phyloP scores from a whole-genome alignment of 2,113 vertebrate species.

The Leptobrachium leishanense region DNA sequence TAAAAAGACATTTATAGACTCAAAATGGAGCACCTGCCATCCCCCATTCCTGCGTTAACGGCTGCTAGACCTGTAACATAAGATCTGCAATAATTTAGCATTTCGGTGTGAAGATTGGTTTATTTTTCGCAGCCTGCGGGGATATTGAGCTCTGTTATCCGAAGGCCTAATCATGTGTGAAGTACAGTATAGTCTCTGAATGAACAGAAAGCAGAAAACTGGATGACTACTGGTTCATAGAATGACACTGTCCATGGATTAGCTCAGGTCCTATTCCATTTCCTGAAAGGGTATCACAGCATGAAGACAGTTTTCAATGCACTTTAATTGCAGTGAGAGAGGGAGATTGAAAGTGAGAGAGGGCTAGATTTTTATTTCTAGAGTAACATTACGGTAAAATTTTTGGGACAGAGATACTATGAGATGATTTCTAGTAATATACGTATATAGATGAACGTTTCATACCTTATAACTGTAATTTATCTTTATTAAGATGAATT shows the following conservation, averaged over 20 bases:
- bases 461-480: too few relatives aligned
- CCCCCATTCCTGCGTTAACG: too few relatives aligned
- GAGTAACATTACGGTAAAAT: constrained; percentile 92
- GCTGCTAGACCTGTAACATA: background rate
- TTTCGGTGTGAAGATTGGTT: constrained; percentile 63
- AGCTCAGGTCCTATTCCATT: constrained; percentile 96
- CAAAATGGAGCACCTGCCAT: too few relatives aligned
- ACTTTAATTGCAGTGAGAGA: constrained; percentile 95
- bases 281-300: constrained; percentile 94
- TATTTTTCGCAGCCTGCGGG: constrained; percentile 84
- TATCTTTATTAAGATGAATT: too few relatives aligned
- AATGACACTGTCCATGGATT: constrained; percentile 98
- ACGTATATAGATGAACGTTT: too few relatives aligned
- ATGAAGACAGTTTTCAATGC: constrained; percentile 95
- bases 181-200: constrained; percentile 90
- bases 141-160: constrained; percentile 88
- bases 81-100: background rate
- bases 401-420: constrained; percentile 35
- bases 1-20: too few relatives aligned
- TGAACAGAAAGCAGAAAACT: constrained; percentile 93
- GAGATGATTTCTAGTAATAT: too few relatives aligned
- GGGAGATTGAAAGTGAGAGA: constrained; percentile 51
- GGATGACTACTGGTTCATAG: constrained; percentile 91
- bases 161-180: constrained; percentile 97
- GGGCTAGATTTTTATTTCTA: constrained; percentile 89